These are phyloP conservation scores for Tuberolachnus salignus DNA, from an alignment of 2,888 invertebrate genomes.

Conservation along the genomic window DNA sequence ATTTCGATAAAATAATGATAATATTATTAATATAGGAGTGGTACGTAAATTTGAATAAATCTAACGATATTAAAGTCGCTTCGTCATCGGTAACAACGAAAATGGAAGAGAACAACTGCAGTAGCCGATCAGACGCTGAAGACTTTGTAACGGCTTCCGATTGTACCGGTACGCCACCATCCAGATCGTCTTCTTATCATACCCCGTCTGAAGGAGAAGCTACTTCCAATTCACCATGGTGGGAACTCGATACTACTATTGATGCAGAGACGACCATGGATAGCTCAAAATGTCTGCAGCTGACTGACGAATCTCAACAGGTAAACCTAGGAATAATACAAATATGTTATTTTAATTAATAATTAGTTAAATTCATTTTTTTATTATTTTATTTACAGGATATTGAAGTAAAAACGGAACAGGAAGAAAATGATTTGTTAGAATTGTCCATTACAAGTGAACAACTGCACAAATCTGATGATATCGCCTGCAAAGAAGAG, in stretches of 20 bases:
- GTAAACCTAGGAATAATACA: constrained; percentile 6
- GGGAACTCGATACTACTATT: constrained; percentile 64
- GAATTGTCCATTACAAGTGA: background rate
- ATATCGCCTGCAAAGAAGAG: background rate
- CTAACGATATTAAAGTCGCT: background rate
- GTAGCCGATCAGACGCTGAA: constrained; percentile 65
- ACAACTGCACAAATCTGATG: background rate
- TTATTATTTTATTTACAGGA: constrained; percentile 1
- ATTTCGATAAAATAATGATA: background rate
- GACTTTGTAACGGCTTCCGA: constrained; percentile 75
- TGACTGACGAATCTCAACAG: constrained; percentile 41
- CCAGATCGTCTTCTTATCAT: constrained; percentile 73
- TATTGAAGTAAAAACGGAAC: constrained; percentile 20
- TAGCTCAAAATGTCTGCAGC: constrained; percentile 31
- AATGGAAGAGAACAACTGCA: constrained; percentile 48
- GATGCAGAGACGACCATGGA: constrained; percentile 42
- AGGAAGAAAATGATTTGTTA: background rate
- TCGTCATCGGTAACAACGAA: background rate
- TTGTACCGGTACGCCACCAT: constrained; percentile 70
- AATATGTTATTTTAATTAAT: background rate
- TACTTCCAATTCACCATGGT: constrained; percentile 65
- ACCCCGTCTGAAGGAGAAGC: constrained; percentile 72
- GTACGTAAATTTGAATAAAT: constrained; percentile 40
- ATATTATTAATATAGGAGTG: constrained; percentile 35
- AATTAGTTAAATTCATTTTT: background rate